Evolutionary conservation across 2,113 vertebrate species (phyloP).

Genomic region (Dicaeum eximium): DNA sequence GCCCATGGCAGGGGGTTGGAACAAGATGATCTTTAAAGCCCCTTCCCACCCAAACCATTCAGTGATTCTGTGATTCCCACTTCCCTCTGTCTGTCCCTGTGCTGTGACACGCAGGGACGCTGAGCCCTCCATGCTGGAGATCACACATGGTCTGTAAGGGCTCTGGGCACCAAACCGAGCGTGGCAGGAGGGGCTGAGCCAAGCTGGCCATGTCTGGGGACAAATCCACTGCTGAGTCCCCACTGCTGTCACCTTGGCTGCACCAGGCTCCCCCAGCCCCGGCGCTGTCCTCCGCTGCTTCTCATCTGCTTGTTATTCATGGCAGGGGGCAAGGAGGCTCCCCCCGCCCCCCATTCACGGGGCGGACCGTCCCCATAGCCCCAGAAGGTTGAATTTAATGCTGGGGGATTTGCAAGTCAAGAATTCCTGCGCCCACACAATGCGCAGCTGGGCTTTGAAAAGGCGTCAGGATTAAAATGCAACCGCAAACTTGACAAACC

Average conservation of each 20-base stretch:
- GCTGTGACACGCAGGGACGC: neutral
- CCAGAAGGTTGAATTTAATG: constrained; percentile 66
- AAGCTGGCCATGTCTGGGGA: neutral
- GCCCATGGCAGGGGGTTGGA: neutral
- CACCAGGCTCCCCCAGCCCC: neutral
- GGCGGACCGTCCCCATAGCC: neutral
- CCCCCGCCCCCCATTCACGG: neutral
- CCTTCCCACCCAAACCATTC: neutral
- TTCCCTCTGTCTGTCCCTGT: neutral
- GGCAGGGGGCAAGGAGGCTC: constrained; percentile 47
- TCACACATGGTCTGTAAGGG: neutral
- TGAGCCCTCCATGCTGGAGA: neutral
- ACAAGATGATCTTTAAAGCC: neutral
- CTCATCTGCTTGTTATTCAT: constrained; percentile 64
- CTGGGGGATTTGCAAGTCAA: constrained; percentile 67
- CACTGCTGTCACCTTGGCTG: constrained; percentile 11
- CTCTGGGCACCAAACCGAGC: neutral
- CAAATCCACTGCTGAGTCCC: neutral
- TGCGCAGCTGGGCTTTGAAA: constrained; percentile 57
- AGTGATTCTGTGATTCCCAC: neutral
- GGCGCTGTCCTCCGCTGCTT: constrained; percentile 1
- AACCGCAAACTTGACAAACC: constrained; percentile 55
- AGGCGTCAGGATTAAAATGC: constrained; percentile 60
- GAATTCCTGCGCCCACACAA: constrained; percentile 63
- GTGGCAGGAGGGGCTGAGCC: neutral